Base-by-base conservation (phyloP, 1,140 invertebrate genomes). In the Pogonognathellus flavescens region DNA sequence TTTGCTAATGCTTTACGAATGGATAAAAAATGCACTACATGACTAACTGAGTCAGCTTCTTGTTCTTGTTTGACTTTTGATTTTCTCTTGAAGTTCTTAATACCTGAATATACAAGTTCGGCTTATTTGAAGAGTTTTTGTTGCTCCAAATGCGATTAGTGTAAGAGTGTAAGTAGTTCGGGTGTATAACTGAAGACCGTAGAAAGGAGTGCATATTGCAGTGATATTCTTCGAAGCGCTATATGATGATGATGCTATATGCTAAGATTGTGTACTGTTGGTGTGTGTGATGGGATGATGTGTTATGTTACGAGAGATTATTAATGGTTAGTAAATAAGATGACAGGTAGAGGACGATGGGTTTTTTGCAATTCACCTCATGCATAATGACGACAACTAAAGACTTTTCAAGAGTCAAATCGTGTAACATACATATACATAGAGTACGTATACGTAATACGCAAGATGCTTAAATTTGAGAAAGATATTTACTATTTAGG, bases 311-410 rank as follows among this genome's bases (percentile, higher is more conserved):
- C 41, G 31, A 76, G 70, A 50, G 55, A 82, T 81, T 85, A 66
- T 82, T 81, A 85, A 85, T 82, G 84, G 55, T 81, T 55, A 82
- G 57, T 85, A 85, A 85, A 84, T 84, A 84, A 84, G 72, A 84
- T 76, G 83, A 80, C 83, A 84, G 83, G 49, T 84, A 82, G 66
- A 85, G 84, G 83, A 76, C 83, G 83, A 84, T 70, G 66, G 57
- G 80, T 81, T 81, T 81, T 81, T 81, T 57, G 50, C 80, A 81
- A 55, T 81, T 53, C 80, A 76, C 31, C 41, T 76, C 70, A 76
- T 76, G 70, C 70, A 76, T 76, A 50, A 76, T 76, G 70, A 76
- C 70, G 31, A 76, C 25, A 76, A 76, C 62, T 25, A 66, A 66
- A 41, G 22, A 66, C 62, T 60, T 60, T 41, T 41, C 31, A 41